Conservation (phyloP, 2,797 vertebrate species). For the Paedocypris micromegethes region DNA sequence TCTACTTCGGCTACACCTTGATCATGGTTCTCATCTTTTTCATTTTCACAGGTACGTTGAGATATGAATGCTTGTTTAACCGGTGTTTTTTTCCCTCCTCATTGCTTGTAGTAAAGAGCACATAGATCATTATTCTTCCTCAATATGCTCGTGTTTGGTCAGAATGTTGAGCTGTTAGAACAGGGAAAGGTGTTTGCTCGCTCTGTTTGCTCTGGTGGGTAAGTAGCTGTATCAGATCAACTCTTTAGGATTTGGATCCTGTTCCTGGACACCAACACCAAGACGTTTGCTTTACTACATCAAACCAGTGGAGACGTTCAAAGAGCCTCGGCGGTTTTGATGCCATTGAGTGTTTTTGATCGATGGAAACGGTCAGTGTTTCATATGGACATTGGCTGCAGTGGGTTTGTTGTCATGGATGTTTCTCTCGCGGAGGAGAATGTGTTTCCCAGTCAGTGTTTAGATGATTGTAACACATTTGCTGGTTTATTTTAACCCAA, state of each 20-base stretch:
- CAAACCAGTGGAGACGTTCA: background rate
- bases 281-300: background rate
- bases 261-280: slow-evolving; percentile 22
- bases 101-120: no score
- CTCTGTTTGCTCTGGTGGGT: background rate
- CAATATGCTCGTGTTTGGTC: no score
- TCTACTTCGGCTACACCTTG: slow-evolving; percentile 89
- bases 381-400: slow-evolving; percentile 19
- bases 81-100: no score
- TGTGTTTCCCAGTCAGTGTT: no score
- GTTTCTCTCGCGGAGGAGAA: slow-evolving; percentile 21
- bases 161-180: no score
- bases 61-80: background rate
- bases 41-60: slow-evolving; percentile 81
- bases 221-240: background rate
- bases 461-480: no score
- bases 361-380: slow-evolving; percentile 10
- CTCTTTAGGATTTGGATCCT: slow-evolving; percentile 46
- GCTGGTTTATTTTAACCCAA: slow-evolving; percentile 24
- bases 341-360: slow-evolving; percentile 8
- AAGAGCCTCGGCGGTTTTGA: background rate
- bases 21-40: slow-evolving; percentile 93
- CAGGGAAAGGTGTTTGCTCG: background rate
- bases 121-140: no score
- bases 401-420: slow-evolving; percentile 47